Evolutionary conservation across 1,140 invertebrate species (phyloP).

Genomic region (Anoplolepis gracilipes): DNA sequence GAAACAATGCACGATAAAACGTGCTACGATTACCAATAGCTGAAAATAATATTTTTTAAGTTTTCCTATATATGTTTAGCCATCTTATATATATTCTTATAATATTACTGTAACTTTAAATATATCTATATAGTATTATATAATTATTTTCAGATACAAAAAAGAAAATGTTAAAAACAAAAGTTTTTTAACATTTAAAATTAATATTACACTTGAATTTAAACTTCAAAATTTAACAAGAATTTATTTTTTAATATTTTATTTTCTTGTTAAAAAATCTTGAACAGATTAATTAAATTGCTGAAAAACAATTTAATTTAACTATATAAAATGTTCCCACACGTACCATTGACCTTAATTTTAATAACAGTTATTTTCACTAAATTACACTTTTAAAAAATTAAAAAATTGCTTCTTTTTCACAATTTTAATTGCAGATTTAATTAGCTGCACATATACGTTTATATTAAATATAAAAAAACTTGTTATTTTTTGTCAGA

Average conservation of each 20-base stretch:
- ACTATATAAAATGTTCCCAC: neutral
- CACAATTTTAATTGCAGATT: neutral
- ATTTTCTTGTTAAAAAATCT: neutral
- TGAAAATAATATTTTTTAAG: conserved; percentile 60
- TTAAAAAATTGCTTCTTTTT: neutral
- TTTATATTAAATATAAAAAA: neutral
- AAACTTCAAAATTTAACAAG: neutral
- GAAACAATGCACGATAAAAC: conserved; percentile 5
- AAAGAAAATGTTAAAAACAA: neutral
- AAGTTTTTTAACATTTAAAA: neutral
- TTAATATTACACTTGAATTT: too few species aligned
- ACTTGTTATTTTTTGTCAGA: neutral
- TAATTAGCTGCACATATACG: neutral
- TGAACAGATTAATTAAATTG: neutral
- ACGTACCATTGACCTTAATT: neutral
- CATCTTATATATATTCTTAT: conserved; percentile 35
- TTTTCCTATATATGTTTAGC: conserved; percentile 58
- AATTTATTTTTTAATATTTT: neutral
- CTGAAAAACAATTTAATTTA: conserved; percentile 6
- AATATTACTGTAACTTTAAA: conserved; percentile 11
- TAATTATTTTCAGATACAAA: neutral
- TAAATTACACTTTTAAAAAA: neutral
- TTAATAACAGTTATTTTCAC: neutral
- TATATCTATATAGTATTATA: neutral
- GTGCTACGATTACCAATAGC: conserved; percentile 8